Base-by-base conservation (phyloP, 2,888 invertebrate species). In the Strigamia maritima region DNA sequence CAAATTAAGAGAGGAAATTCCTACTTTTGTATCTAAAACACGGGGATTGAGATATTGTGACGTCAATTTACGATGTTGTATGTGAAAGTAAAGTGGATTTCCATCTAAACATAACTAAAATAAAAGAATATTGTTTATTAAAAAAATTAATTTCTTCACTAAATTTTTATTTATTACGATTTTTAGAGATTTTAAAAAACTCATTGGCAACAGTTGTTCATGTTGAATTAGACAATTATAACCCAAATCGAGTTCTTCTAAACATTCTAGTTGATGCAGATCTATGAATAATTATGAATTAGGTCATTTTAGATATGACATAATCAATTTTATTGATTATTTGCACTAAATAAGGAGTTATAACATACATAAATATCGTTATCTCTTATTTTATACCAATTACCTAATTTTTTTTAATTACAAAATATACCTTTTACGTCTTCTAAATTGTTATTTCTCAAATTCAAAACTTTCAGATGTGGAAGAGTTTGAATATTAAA, bases 401-500 rank as follows among this genome's bases (percentile, higher is more conserved):
- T 70, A 26, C 28, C 12, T 70, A 26, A 14, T 26, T 70, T 24
- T 26, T 14, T 2, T 12, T 7, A 35, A n/a, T n/a, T n/a, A n/a
- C n/a, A n/a, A 75, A 26, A 22, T 16, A 28, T 75, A 75, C 76
- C 76, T 38, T 35, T 3, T 19, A 76, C 6, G 22, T 35, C 38
- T 76, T 76, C 76, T 24, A 76, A 40, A 38, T 76, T 76, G 19
- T 76, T 76, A 40, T 76, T 76, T 76, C 76, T 16, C n/a, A 76
- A n/a, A 35, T 24, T 40, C 76, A 76, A 14, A 22, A 35, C 19
- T 24, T 38, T 76, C 3, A 76, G 24, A 22, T 24, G 24, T 1
- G 38, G 8, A 10, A 40, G 1, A 16, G 35, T 19, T 40, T 35
- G 10, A 6, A 6, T 19, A 14, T 40, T 24, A 10, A 38, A 38